phyloP scores from a whole-genome alignment of 2,113 vertebrate genomes.

The Oplegnathus fasciatus region DNA sequence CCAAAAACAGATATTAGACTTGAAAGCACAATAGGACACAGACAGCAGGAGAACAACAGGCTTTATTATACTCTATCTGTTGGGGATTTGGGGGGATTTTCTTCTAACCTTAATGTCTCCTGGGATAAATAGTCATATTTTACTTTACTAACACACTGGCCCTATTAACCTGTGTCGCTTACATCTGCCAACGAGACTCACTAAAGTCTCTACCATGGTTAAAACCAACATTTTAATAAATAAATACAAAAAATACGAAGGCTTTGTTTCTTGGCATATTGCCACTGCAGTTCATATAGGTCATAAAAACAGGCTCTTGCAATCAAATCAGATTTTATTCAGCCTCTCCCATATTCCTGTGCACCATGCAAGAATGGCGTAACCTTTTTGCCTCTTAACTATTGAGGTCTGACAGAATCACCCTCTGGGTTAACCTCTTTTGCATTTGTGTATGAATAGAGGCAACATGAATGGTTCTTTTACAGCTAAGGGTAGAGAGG shows the following conservation, averaged over 20 bases:
- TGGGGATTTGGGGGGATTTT: slow-evolving; percentile 55
- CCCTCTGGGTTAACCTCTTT: slow-evolving; percentile 70
- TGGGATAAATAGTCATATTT: slow-evolving; percentile 47
- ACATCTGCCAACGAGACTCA: slow-evolving; percentile 9
- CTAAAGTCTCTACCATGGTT: not conserved
- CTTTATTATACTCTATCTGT: slow-evolving; percentile 54
- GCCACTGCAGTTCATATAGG: not conserved
- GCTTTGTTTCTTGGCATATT: not conserved
- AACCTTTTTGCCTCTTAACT: slow-evolving; percentile 46
- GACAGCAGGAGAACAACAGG: slow-evolving; percentile 64
- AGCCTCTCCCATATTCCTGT: not conserved
- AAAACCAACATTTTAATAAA: not conserved
- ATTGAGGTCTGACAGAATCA: slow-evolving; percentile 64
- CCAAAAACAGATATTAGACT: slow-evolving; percentile 63
- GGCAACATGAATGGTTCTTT: slow-evolving; percentile 74
- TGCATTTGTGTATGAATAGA: slow-evolving; percentile 85
- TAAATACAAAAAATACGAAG: not conserved
- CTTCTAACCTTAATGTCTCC: slow-evolving; percentile 29
- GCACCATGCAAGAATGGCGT: not conserved
- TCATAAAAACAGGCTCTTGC: not conserved
- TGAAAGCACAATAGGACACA: slow-evolving; percentile 61
- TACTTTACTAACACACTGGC: not conserved
- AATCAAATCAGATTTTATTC: not conserved
- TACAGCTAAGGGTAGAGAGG: slow-evolving; percentile 52
- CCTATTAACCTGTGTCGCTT: slow-evolving; percentile 1